Conservation (phyloP, 2,797 vertebrate species). For the Parotocinclus haroldoi region DNA sequence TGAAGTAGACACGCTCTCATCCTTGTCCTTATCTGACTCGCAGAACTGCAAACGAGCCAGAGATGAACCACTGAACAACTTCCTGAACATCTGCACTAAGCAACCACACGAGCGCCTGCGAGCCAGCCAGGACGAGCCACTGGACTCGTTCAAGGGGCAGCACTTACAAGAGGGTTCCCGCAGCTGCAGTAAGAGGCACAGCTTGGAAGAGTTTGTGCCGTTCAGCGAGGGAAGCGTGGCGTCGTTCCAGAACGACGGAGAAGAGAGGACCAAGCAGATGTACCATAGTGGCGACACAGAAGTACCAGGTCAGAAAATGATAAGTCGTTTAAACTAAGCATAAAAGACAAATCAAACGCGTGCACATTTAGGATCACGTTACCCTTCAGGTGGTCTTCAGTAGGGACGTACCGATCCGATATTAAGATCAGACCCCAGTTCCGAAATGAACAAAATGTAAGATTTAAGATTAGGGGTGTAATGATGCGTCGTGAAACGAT, state of each 20-base stretch:
- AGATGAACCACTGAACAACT: slow-evolving; percentile 78
- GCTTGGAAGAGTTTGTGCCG: slow-evolving; percentile 83
- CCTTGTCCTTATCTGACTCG: slow-evolving; percentile 81
- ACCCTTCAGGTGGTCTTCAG: neutral
- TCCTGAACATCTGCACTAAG: slow-evolving; percentile 82
- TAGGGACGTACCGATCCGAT: too few relatives aligned
- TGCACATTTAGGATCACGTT: neutral
- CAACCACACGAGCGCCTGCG: slow-evolving; percentile 72
- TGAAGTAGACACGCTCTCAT: slow-evolving; percentile 88
- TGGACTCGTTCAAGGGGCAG: slow-evolving; percentile 81
- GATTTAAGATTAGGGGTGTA: too few relatives aligned
- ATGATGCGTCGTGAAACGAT: too few relatives aligned
- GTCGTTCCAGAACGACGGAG: slow-evolving; percentile 82
- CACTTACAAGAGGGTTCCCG: slow-evolving; percentile 73
- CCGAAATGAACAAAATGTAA: too few relatives aligned
- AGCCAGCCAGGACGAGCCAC: slow-evolving; percentile 64
- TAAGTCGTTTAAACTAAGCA: neutral
- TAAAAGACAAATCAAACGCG: neutral
- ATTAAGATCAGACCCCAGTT: too few relatives aligned
- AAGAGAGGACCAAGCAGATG: slow-evolving; percentile 71
- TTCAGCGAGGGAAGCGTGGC: slow-evolving; percentile 88
- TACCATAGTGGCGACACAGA: slow-evolving; percentile 74
- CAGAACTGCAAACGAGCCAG: slow-evolving; percentile 87
- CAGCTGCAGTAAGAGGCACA: slow-evolving; percentile 79
- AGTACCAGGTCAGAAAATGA: slow-evolving; percentile 78